Conservation (phyloP, 2,113 vertebrate genomes). For the Neogobius melanostomus region DNA sequence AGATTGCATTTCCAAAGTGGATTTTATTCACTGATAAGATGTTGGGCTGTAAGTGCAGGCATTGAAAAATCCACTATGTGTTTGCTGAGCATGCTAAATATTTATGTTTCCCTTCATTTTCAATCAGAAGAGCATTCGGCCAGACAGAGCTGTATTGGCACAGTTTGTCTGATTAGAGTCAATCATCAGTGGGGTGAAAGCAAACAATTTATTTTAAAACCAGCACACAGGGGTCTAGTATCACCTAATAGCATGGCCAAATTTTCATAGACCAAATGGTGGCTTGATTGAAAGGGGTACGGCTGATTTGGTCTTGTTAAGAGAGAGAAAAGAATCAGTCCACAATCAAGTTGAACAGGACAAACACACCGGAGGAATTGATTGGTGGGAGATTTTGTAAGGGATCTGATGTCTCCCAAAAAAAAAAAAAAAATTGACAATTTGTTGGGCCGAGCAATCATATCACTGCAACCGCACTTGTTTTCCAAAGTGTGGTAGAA, state of each 20-base stretch:
- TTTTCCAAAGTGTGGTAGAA: slow-evolving; percentile 6
- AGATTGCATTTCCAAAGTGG: neutral
- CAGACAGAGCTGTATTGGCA: slow-evolving; percentile 49
- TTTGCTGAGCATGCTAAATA: slow-evolving; percentile 47
- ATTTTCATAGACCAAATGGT: slow-evolving; percentile 67
- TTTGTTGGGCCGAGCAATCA: slow-evolving; percentile 52
- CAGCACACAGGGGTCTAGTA: slow-evolving; percentile 49
- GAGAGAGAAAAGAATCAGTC: slow-evolving; percentile 33
- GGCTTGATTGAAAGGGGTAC: slow-evolving; percentile 70
- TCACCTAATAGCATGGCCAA: slow-evolving; percentile 64
- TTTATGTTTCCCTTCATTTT: slow-evolving; percentile 54
- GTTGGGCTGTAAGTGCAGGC: slow-evolving; percentile 1
- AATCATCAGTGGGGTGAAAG: slow-evolving; percentile 67
- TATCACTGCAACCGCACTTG: slow-evolving; percentile 24
- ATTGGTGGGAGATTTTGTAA: slow-evolving; percentile 60
- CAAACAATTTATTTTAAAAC: slow-evolving; percentile 54
- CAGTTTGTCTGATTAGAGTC: slow-evolving; percentile 73
- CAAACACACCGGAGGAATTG: slow-evolving; percentile 44
- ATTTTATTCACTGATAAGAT: neutral
- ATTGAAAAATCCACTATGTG: slow-evolving; percentile 7
- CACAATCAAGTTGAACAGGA: slow-evolving; percentile 66
- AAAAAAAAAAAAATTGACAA: slow-evolving; percentile 50
- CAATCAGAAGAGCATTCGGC: slow-evolving; percentile 62
- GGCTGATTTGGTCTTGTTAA: slow-evolving; percentile 64
- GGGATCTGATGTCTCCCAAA: slow-evolving; percentile 59